A percentile compares a stretch with the other conserved stretches of the same genome.
Evolutionary conservation across 2,888 invertebrate species (phyloP).

Genomic region (Thelaira solivaga): DNA sequence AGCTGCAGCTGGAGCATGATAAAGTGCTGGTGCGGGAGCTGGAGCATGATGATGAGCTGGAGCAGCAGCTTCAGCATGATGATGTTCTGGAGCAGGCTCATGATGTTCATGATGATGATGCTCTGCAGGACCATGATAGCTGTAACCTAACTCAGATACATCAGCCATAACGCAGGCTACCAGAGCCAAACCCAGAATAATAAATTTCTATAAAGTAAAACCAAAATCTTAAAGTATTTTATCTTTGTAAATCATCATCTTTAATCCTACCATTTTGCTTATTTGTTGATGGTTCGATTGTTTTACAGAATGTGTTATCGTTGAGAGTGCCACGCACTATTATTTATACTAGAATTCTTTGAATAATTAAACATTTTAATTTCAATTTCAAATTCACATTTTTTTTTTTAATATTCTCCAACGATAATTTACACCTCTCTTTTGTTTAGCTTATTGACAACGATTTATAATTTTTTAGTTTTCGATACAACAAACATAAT

Average conservation of each 20-base stretch:
- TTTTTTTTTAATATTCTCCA: neutral
- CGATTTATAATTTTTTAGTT: slow-evolving; percentile 77
- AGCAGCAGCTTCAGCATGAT: neutral
- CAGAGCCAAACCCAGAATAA: slow-evolving; percentile 45
- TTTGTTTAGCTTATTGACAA: neutral
- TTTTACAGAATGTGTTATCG: slow-evolving; percentile 39
- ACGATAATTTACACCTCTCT: slow-evolving; percentile 13
- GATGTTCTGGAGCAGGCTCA: neutral
- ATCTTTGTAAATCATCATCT: neutral
- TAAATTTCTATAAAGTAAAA: slow-evolving; percentile 40
- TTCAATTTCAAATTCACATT: too few relatives aligned
- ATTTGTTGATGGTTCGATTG: slow-evolving; percentile 31
- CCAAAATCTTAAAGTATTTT: neutral
- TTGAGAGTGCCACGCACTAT: neutral
- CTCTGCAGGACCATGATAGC: slow-evolving; percentile 11
- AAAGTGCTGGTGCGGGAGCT: neutral
- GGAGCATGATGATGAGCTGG: neutral
- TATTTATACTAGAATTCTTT: slow-evolving; percentile 53
- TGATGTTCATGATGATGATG: slow-evolving; percentile 2
- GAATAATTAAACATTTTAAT: neutral
- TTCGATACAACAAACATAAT: too few relatives aligned
- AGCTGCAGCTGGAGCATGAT: neutral
- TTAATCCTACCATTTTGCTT: slow-evolving; percentile 46
- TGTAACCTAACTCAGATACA: slow-evolving; percentile 56
- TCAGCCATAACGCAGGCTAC: slow-evolving; percentile 53